Evolutionary conservation across 2,797 vertebrate genomes (phyloP).

Genomic region (Crax fasciolata): DNA sequence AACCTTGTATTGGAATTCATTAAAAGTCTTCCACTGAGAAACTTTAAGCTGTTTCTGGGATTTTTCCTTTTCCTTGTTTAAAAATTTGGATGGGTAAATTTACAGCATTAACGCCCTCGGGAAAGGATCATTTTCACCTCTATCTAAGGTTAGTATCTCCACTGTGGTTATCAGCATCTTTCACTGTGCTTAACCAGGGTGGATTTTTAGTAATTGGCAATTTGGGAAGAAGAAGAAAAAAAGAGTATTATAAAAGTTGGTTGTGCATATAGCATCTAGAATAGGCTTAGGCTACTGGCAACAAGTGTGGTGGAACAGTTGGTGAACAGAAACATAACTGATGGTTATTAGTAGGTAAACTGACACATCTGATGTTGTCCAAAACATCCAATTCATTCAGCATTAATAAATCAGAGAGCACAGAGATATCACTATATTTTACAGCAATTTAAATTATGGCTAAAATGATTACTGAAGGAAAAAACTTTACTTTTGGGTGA

Average conservation of each 20-base stretch:
- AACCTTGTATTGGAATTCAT: background rate
- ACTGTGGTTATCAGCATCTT: constrained; percentile 35
- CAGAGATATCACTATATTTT: background rate
- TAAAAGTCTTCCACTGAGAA: background rate
- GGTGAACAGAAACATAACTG: constrained; percentile 22
- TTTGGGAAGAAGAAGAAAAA: background rate
- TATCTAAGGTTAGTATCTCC: background rate
- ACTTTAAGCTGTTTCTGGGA: background rate
- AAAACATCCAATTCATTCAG: background rate
- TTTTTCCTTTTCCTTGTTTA: constrained; percentile 22
- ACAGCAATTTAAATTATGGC: background rate
- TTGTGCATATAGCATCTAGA: background rate
- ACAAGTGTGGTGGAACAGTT: constrained; percentile 45
- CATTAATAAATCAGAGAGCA: background rate
- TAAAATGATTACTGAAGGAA: background rate
- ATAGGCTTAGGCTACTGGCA: constrained; percentile 39
- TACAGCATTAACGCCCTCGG: background rate
- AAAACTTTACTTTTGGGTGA: background rate
- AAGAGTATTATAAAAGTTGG: background rate
- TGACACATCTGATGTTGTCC: background rate
- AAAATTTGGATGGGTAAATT: constrained; percentile 11
- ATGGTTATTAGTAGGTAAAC: constrained; percentile 12
- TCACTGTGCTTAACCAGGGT: constrained; percentile 27
- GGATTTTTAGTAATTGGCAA: constrained; percentile 27
- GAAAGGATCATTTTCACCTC: constrained; percentile 34